Evolutionary conservation across 2,113 vertebrate species (phyloP).

Genomic region (Heterotis niloticus): DNA sequence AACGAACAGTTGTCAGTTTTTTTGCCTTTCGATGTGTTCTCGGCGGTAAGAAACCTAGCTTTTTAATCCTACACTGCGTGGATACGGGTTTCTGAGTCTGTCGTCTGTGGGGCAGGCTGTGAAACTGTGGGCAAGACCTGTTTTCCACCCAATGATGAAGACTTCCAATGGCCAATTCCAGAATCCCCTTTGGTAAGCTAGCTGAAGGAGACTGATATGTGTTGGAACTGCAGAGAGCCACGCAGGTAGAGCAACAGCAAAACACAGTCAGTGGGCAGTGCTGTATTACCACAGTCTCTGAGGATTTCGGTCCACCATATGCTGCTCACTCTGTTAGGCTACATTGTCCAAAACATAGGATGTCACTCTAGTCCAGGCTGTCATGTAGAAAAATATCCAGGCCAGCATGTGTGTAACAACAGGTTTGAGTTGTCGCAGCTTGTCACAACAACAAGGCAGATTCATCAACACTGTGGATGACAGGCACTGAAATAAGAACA

Average conservation of each 20-base stretch:
- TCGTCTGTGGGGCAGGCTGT: slow-evolving; percentile 8
- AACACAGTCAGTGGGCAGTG: background rate
- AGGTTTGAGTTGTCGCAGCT: background rate
- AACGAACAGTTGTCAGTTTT: slow-evolving; percentile 28
- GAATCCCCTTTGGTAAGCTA: background rate
- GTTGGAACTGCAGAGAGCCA: background rate
- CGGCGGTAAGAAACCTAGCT: slow-evolving; percentile 29
- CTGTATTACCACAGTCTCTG: background rate
- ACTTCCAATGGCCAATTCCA: background rate
- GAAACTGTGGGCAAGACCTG: background rate
- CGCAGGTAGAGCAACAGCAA: background rate
- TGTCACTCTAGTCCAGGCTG: background rate
- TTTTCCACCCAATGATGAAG: too few relatives aligned
- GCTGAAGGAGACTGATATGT: too few relatives aligned
- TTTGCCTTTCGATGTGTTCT: slow-evolving; percentile 25
- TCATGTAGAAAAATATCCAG: background rate
- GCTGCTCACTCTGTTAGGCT: background rate
- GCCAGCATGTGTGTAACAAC: background rate
- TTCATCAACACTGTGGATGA: background rate
- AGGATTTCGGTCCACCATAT: background rate
- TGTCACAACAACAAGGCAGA: background rate
- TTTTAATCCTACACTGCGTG: slow-evolving; percentile 28
- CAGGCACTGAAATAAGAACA: background rate
- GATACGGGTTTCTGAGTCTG: slow-evolving; percentile 20
- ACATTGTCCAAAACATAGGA: background rate